Base-by-base conservation (phyloP, 2,888 invertebrate genomes). In the Yponomeuta cagnagella region DNA sequence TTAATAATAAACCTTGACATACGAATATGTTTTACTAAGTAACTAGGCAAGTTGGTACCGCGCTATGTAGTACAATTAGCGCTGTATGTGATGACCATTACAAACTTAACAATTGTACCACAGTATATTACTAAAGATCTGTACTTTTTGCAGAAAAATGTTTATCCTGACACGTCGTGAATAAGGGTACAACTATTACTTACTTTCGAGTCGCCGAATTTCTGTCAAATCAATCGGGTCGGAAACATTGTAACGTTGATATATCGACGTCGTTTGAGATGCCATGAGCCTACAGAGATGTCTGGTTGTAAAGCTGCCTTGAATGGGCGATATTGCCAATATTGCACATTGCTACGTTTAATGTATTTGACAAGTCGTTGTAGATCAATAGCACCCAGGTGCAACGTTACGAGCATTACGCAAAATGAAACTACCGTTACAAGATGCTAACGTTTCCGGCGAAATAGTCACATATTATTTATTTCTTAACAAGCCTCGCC, bases 241-340 rank as follows among this genome's bases (percentile, higher is more conserved):
- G 64, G 64, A 64, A 64, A 30, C 64, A 67, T 66, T 66, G 43
- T 67, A 33, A 43, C 67, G 37, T 67, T 37, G 67, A 67, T 67
- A 1, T 67, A n/a, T 64, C 30, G 64, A 23, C 64, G 81, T 78
- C 78, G 52, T 58, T 58, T 15, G 52, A 58, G 15, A 58, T 58
- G 52, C 52, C 52, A 15, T 58, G 52, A 1, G 52, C 52, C 52
- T 58, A 15, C 15, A 58, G 15, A 15, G 52, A 58, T 15, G 52
- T 58, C 15, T 58, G 52, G 12, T 15, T 58, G 52, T 58, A 58
- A 58, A 58, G 12, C 52, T 1, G 15, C 52, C 52, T 15, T 58
- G 15, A 43, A 58, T 15, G 52, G 52, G 52, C 52, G 8, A 58
- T 58, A 58, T 58, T 58, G 52, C 15, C 52, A 15, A 58, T 58